Base-by-base conservation (phyloP, 1,140 invertebrate genomes). In the Mesaphorura yosii region DNA sequence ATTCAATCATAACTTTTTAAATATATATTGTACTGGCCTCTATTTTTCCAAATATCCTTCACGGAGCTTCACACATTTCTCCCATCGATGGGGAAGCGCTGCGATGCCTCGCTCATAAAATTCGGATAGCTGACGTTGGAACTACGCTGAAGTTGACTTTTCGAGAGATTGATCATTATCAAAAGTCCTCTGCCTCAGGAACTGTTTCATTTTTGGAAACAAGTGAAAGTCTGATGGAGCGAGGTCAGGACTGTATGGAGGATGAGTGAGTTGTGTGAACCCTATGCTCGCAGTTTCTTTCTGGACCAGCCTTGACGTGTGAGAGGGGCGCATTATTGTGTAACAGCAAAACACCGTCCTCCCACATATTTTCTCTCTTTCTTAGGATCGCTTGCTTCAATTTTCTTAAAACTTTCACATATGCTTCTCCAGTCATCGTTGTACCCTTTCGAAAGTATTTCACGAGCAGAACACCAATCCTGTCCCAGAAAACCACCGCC, bases 401-500 rank as follows among this genome's bases (percentile, higher is more conserved):
- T 34, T 34, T 10, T 34, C 31, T n/a, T n/a, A 34, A 34, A 10
- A 34, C n/a, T 34, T 10, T 34, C 10, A n/a, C 31, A 34, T 34
- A 34, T 34, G n/a, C n/a, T 10, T 10, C 31, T 34, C 31, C 31
- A 10, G 31, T 34, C 31, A 34, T 34, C n/a, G 31, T 34, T 34
- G 31, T n/a, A 10, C 31, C n/a, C 31, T 34, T 34, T 10, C 31
- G 31, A 34, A 34, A 34, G n/a, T 34, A 34, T n/a, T n/a, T 10
- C 10, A 42, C 14, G 10, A 34, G 31, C 40, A 71, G 51, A 42
- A 66, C 62, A 62, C 64, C 64, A 59, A 62, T 59, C 56, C 60
- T 53, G 64, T 66, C 64, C 68, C 57, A 67, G 65, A 68, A 67
- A 15, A 66, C 59, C 14, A 58, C 59, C 34, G 58, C 54, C 48